These are phyloP conservation scores for Vicugna pacos DNA, from an alignment of 2,113 vertebrate genomes.

Conservation along the genomic window DNA sequence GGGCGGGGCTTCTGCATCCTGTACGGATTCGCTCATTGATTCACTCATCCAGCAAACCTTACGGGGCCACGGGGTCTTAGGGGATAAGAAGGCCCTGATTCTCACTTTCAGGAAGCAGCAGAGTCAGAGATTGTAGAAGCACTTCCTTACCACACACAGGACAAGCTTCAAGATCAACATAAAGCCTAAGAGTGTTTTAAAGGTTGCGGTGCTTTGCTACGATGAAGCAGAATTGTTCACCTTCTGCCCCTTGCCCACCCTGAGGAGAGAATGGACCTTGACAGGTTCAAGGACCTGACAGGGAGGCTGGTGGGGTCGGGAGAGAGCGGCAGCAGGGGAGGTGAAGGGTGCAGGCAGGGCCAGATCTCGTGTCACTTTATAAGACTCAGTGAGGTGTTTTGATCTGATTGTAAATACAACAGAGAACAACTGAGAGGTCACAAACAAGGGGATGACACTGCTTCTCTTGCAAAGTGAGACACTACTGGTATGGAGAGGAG, in stretches of 20 bases:
- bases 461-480: background rate
- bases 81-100: background rate
- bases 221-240: background rate
- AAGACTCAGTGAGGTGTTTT: background rate
- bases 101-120: background rate
- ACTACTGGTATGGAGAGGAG: background rate
- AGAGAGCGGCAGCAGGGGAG: no score
- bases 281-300: background rate
- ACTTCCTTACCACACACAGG: background rate
- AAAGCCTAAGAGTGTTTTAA: background rate
- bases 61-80: background rate
- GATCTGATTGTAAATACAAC: background rate
- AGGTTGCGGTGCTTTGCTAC: background rate
- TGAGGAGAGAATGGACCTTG: background rate
- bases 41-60: background rate
- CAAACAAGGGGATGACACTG: background rate
- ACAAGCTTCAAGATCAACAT: background rate
- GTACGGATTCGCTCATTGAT: background rate
- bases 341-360: accelerated
- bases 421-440: background rate
- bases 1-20: background rate
- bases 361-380: background rate
- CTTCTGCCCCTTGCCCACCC: background rate
- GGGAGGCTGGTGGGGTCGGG: background rate
- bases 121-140: background rate